phyloP scores from a whole-genome alignment of 64 coral and sea anemone species.

The Actinia equina region DNA sequence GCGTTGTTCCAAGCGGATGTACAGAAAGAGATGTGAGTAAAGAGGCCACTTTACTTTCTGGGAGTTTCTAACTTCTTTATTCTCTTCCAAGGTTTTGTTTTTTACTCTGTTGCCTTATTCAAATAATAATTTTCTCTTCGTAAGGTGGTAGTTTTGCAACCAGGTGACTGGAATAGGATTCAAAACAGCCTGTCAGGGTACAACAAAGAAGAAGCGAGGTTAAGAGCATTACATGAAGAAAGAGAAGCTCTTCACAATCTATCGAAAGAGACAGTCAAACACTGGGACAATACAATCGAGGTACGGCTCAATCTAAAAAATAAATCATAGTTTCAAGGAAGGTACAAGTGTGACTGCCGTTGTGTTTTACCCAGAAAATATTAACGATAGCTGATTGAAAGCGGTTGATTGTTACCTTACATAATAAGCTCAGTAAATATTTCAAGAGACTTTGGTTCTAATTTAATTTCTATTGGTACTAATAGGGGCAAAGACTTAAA shows the following conservation, averaged over 20 bases:
- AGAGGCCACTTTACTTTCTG: not conserved
- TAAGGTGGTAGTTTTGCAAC: slow-evolving; percentile 92
- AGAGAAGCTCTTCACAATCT: slow-evolving; percentile 74
- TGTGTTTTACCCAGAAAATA: no score
- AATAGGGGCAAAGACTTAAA: slow-evolving; percentile 85
- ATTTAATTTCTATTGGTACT: not conserved
- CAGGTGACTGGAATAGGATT: slow-evolving; percentile 86
- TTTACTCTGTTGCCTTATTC: not conserved
- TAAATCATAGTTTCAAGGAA: no score
- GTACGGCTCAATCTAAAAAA: slow-evolving; percentile 1
- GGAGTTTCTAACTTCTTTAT: not conserved
- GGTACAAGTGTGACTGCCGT: no score
- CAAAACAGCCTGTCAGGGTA: slow-evolving; percentile 91
- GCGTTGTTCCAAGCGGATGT: slow-evolving; percentile 55
- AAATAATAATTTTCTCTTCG: not conserved
- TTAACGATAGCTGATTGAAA: no score
- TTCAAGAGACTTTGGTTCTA: no score
- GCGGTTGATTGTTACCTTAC: no score
- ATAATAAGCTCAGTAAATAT: no score
- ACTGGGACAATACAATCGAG: slow-evolving; percentile 99
- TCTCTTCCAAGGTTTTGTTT: not conserved
- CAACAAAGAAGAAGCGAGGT: slow-evolving; percentile 84
- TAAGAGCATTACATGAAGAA: slow-evolving; percentile 62
- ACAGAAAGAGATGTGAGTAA: slow-evolving; percentile 53
- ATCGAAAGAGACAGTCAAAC: slow-evolving; percentile 80